Conservation (phyloP, 2,888 invertebrate genomes). For the Cremastinae sp. region DNA sequence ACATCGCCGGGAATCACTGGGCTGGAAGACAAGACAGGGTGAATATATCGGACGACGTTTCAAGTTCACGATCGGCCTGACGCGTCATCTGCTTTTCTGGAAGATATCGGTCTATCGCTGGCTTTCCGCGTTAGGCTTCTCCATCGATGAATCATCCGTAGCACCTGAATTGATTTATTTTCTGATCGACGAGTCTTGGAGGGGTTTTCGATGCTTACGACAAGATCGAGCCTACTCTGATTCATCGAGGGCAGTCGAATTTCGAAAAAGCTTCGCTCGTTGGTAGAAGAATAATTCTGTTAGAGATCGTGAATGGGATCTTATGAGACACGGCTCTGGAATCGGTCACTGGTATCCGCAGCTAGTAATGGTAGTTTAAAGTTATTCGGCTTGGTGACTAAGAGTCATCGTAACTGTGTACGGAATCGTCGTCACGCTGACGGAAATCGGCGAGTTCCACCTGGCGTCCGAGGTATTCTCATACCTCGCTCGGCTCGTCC, state of each 20-base stretch:
- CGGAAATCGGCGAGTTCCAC: conserved; percentile 61
- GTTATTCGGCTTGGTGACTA: conserved; percentile 9
- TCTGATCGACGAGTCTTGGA: too few relatives aligned
- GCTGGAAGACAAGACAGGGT: not conserved
- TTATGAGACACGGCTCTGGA: conserved; percentile 20
- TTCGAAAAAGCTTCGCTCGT: too few relatives aligned
- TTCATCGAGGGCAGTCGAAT: too few relatives aligned
- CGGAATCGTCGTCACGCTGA: conserved; percentile 55
- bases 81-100: not conserved
- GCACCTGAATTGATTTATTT: not conserved
- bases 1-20: not conserved
- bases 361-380: conserved; percentile 35
- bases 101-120: not conserved
- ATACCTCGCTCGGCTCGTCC: conserved; percentile 62
- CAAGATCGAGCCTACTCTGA: too few relatives aligned
- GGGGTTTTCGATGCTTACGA: too few relatives aligned
- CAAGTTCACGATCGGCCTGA: not conserved
- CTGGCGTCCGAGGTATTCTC: conserved; percentile 63
- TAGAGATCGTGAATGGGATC: conserved; percentile 48
- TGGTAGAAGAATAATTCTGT: not conserved
- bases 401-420: conserved; percentile 18
- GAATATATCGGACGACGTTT: not conserved
- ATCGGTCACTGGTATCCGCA: conserved; percentile 24
- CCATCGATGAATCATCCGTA: not conserved
- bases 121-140: not conserved